These are phyloP conservation scores for Caenorhabditis sinica DNA, from an alignment of 2,888 invertebrate species.

Conservation along the genomic window DNA sequence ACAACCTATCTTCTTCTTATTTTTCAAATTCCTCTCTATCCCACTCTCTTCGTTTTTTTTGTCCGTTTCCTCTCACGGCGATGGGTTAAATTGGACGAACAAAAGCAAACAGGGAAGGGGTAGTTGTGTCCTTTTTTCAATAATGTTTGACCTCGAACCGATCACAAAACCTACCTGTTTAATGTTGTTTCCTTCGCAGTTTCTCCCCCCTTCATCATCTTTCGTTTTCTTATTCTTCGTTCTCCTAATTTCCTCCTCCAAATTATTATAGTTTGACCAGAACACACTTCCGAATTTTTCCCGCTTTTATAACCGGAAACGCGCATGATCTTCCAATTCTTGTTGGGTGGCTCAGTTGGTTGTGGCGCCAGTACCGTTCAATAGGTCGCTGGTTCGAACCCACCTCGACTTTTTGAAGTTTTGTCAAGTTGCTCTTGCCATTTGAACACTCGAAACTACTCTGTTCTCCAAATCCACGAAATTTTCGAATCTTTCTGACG, in stretches of 20 bases:
- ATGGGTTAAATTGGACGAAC: constrained; percentile 28
- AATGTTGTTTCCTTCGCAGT: constrained; percentile 10
- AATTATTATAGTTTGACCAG: constrained; percentile 10
- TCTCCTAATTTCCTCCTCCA: constrained; percentile 10
- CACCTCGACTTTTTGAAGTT: too few species aligned
- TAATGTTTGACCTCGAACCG: constrained; percentile 58
- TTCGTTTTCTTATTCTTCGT: neutral
- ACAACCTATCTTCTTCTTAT: neutral
- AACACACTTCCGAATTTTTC: too few species aligned
- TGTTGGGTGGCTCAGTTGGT: too few species aligned
- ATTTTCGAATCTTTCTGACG: constrained; percentile 1
- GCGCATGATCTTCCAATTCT: too few species aligned
- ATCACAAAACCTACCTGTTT: constrained; percentile 41
- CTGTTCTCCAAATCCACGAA: neutral
- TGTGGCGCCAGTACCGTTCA: too few species aligned
- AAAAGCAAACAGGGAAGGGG: constrained; percentile 36
- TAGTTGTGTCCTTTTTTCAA: constrained; percentile 33
- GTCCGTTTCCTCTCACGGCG: constrained; percentile 12
- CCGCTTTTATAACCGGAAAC: too few species aligned
- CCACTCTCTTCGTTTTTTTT: constrained; percentile 6
- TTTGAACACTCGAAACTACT: too few species aligned
- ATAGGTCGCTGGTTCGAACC: too few species aligned
- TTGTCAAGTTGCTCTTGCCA: neutral
- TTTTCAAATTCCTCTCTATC: neutral
- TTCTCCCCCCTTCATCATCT: neutral